Evolutionary conservation across 1,140 invertebrate species (phyloP).

Genomic region (Papilio machaon): DNA sequence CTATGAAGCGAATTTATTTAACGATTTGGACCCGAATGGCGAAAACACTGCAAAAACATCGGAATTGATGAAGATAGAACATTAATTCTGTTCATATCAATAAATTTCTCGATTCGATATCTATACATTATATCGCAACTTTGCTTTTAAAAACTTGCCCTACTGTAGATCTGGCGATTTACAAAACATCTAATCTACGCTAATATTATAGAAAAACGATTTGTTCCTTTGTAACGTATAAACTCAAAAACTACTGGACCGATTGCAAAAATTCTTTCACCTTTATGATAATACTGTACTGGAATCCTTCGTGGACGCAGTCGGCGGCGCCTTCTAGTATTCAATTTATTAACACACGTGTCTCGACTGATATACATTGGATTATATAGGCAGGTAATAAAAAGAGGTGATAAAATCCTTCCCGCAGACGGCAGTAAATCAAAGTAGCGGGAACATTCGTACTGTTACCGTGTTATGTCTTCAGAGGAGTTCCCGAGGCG

Average conservation of each 20-base stretch:
- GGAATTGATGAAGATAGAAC: constrained; percentile 4
- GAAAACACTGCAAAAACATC: constrained; percentile 29
- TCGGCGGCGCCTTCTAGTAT: background rate
- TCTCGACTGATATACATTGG: background rate
- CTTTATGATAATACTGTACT: too few species aligned
- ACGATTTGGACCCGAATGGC: background rate
- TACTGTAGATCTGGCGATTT: background rate
- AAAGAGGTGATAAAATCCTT: constrained; percentile 23
- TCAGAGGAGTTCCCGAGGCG: constrained; percentile 54
- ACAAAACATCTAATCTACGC: too few species aligned
- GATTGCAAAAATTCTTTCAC: background rate
- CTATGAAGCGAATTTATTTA: constrained; percentile 30
- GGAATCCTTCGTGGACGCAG: background rate
- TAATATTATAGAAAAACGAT: too few species aligned
- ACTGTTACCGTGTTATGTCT: constrained; percentile 40
- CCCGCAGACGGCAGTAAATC: constrained; percentile 27
- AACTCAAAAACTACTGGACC: background rate
- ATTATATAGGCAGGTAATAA: background rate
- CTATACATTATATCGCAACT: background rate
- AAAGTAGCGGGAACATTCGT: constrained; percentile 18
- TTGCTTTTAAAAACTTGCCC: background rate
- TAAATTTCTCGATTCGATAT: background rate
- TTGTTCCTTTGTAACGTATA: too few species aligned
- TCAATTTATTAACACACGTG: background rate
- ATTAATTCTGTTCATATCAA: background rate